Conservation (phyloP, 1,140 invertebrate species). For the Helicoverpa armigera region DNA sequence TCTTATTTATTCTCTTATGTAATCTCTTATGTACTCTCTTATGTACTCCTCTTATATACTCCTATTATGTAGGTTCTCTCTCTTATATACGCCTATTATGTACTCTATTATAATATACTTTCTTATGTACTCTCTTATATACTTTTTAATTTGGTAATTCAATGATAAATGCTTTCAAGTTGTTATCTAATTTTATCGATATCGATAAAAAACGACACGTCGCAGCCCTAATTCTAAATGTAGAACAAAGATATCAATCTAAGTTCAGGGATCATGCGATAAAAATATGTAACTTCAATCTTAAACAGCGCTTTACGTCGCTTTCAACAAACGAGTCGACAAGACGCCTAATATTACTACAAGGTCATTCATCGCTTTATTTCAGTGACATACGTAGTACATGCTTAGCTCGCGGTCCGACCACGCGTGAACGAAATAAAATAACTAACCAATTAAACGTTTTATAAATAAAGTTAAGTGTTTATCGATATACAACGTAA, state of each 20-base stretch:
- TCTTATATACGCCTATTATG: too few relatives aligned
- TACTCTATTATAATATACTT: too few relatives aligned
- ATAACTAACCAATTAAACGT: slow-evolving; percentile 9
- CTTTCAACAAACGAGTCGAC: not conserved
- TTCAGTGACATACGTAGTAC: slow-evolving; percentile 3
- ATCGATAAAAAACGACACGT: not conserved
- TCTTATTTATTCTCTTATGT: too few relatives aligned
- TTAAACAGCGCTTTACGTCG: slow-evolving; percentile 11
- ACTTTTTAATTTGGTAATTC: too few relatives aligned
- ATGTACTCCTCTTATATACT: too few relatives aligned
- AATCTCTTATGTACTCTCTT: too few relatives aligned
- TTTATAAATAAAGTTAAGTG: slow-evolving; percentile 1
- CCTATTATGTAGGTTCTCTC: too few relatives aligned
- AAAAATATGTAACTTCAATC: not conserved
- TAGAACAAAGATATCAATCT: slow-evolving; percentile 22
- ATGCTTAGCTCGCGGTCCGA: not conserved
- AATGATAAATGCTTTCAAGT: too few relatives aligned
- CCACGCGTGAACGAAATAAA: slow-evolving; percentile 31
- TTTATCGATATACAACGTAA: slow-evolving; percentile 5
- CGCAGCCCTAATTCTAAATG: slow-evolving; percentile 13
- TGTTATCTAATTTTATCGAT: too few relatives aligned
- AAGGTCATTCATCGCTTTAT: slow-evolving; percentile 23
- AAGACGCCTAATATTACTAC: slow-evolving; percentile 12
- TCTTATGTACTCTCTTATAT: too few relatives aligned
- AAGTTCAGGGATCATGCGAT: slow-evolving; percentile 36